Evolutionary conservation across 2,888 invertebrate genomes (phyloP), one percentile per base, ranked within the genome.

Genomic region (Cerastoderma edule): DNA sequence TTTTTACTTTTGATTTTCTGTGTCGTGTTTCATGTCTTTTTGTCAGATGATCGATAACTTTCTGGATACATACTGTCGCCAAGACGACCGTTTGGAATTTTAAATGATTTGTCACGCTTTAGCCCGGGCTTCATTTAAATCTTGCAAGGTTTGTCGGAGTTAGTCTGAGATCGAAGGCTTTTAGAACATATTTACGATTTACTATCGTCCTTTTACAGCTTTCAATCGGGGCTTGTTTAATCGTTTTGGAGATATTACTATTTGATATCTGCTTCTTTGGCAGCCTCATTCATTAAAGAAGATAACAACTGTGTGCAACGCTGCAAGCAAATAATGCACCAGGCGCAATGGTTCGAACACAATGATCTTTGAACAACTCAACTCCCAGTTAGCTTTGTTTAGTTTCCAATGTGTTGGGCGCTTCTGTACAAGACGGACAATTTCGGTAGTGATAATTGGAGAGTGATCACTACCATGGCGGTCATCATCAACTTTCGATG

Each of bases 361-460:
- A 8, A 10, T 3, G 19, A 53, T 1, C 2, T 53, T 1, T 1
- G 24, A 53, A 53, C 10, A 19, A 10, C 1, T 8, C 10, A 19
- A 10, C 1, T 8, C 24, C 53, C 53, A 53, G 2, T 53, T 24
- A 24, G 1, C 16, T 53, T 53, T 53, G 24, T 2, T n/a, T 16
- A 53, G 1, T 2, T 53, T 53, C 53, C 53, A 53, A 13, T 22
- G n/a, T 24, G 2, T 53, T n/a, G 53, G 53, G 24, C n/a, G 53
- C 24, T 53, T 10, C n/a, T 53, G 53, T 53, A 53, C 22, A 53
- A 13, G 53, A 24, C n/a, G n/a, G 1, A 22, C 22, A 2, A 24
- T n/a, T n/a, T 53, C n/a, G n/a, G 53, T 53, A 53, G 24, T 53
- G 24, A 53, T n/a, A 24, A 2, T 53, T 53, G 53, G 53, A 24